phyloP scores from a whole-genome alignment of 2,113 vertebrate species.

The Platysteira castanea region DNA sequence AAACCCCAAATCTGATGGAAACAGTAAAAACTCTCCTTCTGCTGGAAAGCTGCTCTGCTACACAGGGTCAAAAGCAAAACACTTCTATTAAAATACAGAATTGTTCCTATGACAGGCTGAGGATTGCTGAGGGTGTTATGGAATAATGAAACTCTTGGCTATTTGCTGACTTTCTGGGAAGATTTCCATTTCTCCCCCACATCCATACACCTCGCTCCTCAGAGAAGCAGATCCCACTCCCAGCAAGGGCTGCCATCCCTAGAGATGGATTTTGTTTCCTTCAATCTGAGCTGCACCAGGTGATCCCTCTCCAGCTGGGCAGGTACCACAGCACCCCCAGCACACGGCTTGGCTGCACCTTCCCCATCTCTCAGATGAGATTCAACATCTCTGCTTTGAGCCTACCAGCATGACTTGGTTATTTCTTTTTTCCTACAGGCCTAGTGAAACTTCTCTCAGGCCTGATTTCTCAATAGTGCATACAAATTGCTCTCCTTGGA shows the following conservation, averaged over 20 bases:
- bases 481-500: conserved; percentile 13
- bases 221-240: not conserved
- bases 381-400: not conserved
- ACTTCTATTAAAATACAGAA: not conserved
- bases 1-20: not conserved
- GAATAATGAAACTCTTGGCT: not conserved
- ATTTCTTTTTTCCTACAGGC: not conserved
- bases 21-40: not conserved
- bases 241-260: not conserved
- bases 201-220: not conserved
- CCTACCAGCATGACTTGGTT: not conserved
- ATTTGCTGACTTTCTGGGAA: not conserved
- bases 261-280: not conserved
- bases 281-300: not conserved
- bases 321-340: not conserved
- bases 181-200: not conserved
- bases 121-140: not conserved
- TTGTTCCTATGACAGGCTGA: not conserved
- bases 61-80: not conserved
- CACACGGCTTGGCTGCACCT: not conserved
- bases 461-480: conserved; percentile 14
- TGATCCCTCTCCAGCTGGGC: not conserved
- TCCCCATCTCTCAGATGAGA: not conserved
- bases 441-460: not conserved
- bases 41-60: not conserved